These are phyloP conservation scores for Dascillus cervinus DNA, from an alignment of 2,888 invertebrate genomes.

Conservation along the genomic window DNA sequence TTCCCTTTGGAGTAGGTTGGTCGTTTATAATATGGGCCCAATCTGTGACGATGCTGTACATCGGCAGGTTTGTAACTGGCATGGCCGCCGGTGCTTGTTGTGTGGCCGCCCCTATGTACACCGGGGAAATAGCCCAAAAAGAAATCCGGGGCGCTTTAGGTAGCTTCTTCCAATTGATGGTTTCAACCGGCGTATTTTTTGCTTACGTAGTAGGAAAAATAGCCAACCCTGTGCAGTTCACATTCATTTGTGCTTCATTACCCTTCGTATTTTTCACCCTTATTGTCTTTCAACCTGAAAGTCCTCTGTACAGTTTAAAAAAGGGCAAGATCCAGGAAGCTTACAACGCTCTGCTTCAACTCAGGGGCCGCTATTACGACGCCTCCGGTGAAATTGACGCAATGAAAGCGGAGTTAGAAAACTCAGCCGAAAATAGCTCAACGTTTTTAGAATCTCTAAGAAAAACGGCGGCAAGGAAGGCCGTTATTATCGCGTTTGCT, in stretches of 20 bases:
- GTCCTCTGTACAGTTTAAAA: constrained; percentile 64
- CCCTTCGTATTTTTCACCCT: constrained; percentile 62
- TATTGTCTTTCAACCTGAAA: constrained; percentile 82
- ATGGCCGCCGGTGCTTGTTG: constrained; percentile 74
- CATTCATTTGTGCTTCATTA: constrained; percentile 56
- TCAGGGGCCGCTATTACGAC: constrained; percentile 68
- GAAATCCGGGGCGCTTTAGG: constrained; percentile 77
- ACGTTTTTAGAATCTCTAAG: constrained; percentile 45
- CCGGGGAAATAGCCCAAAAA: constrained; percentile 78
- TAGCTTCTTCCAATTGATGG: constrained; percentile 80
- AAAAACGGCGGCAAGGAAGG: constrained; percentile 55
- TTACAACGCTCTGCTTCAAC: constrained; percentile 55
- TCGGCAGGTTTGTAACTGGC: constrained; percentile 64
- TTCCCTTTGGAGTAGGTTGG: constrained; percentile 72
- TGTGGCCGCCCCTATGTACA: constrained; percentile 76
- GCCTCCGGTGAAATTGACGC: constrained; percentile 61
- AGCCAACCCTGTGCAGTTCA: constrained; percentile 50
- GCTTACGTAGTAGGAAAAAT: constrained; percentile 48
- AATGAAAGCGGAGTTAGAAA: constrained; percentile 50
- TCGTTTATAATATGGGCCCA: constrained; percentile 60
- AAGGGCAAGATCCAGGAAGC: constrained; percentile 61
- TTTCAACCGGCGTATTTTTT: constrained; percentile 77
- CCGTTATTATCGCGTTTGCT: constrained; percentile 64
- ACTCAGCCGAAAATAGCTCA: constrained; percentile 44
- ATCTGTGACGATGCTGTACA: constrained; percentile 54